Base-by-base conservation (phyloP, 2,888 invertebrate species). In the Acanthosepion lycidas region DNA sequence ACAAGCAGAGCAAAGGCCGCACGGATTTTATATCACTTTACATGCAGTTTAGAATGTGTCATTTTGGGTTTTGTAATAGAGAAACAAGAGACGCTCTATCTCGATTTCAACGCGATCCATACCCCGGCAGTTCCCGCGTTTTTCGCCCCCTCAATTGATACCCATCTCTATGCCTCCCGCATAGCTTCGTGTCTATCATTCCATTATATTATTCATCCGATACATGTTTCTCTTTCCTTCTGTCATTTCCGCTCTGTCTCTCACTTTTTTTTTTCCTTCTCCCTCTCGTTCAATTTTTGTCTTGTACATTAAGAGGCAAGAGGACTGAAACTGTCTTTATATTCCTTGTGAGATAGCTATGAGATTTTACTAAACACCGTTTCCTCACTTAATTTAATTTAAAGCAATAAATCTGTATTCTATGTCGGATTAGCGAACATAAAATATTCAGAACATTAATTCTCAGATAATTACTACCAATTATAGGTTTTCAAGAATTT, bases 131-230 rank as follows among this genome's bases (percentile, higher is more conserved):
- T 78, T 78, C 78, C 78, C 18, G n/a, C 78, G n/a, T 78, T 33
- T 78, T 78, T 78, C n/a, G 78, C n/a, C n/a, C 78, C 78, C n/a
- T 78, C 78, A 78, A 78, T 78, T 78, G 78, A n/a, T 78, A 78
- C n/a, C n/a, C 78, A 78, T 78, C 78, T 15, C 78, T 78, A 33
- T 78, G 78, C 78, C n/a, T 78, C 78, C 78, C 78, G n/a, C 78
- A 78, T 78, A 78, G n/a, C n/a, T 78, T 78, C 78, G 78, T 78
- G 78, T 78, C 78, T 78, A 78, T 78, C 78, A 78, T 78, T n/a
- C 78, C 78, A 78, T 78, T 78, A 78, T 78, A 78, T 78, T 78
- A 78, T 78, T 78, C 78, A n/a, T 33, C 78, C 18, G 78, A 78
- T 78, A 78, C n/a, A 18, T 8, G 15, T 78, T 78, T 78, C 15